A percentile compares a stretch with the other conserved stretches of the same genome.
Evolutionary conservation across 2,888 invertebrate genomes (phyloP).

Genomic region (Cephus rjabovi): DNA sequence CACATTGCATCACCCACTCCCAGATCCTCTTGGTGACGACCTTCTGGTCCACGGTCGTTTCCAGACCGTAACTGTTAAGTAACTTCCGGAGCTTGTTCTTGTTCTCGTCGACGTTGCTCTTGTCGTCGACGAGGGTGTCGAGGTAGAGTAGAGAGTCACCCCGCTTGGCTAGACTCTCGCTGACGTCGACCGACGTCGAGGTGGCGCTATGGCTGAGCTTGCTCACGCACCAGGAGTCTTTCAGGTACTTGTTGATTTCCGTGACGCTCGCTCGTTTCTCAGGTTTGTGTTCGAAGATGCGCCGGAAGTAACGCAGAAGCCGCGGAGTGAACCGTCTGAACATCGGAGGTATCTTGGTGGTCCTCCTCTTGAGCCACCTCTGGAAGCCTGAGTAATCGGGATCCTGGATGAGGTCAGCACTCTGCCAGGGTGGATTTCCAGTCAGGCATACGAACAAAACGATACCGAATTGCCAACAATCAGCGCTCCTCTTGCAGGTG

Average conservation of each 20-base stretch:
- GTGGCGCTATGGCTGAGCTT: slow-evolving; percentile 68
- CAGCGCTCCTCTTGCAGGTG: slow-evolving; percentile 75
- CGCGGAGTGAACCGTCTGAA: slow-evolving; percentile 77
- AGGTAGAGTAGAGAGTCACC: slow-evolving; percentile 70
- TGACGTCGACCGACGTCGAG: slow-evolving; percentile 67
- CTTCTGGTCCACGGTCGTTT: slow-evolving; percentile 74
- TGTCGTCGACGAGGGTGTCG: slow-evolving; percentile 66
- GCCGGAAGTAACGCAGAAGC: slow-evolving; percentile 76
- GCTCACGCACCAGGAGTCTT: slow-evolving; percentile 72
- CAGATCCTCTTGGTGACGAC: slow-evolving; percentile 73
- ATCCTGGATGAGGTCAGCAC: slow-evolving; percentile 80
- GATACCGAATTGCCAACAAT: slow-evolving; percentile 84
- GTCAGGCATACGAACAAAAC: slow-evolving; percentile 77
- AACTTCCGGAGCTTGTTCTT: slow-evolving; percentile 70
- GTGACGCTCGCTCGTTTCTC: slow-evolving; percentile 74
- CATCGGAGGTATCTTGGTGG: slow-evolving; percentile 72
- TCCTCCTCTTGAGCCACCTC: slow-evolving; percentile 75
- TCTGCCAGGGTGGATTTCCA: slow-evolving; percentile 78
- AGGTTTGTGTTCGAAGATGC: slow-evolving; percentile 77
- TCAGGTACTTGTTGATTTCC: slow-evolving; percentile 73
- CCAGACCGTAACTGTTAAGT: slow-evolving; percentile 73
- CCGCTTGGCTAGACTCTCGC: slow-evolving; percentile 51
- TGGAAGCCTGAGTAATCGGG: slow-evolving; percentile 75
- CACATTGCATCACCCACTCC: slow-evolving; percentile 76
- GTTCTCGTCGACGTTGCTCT: slow-evolving; percentile 69